These are phyloP conservation scores for Echeneis naucrates DNA, from an alignment of 2,797 vertebrate species.

Conservation along the genomic window DNA sequence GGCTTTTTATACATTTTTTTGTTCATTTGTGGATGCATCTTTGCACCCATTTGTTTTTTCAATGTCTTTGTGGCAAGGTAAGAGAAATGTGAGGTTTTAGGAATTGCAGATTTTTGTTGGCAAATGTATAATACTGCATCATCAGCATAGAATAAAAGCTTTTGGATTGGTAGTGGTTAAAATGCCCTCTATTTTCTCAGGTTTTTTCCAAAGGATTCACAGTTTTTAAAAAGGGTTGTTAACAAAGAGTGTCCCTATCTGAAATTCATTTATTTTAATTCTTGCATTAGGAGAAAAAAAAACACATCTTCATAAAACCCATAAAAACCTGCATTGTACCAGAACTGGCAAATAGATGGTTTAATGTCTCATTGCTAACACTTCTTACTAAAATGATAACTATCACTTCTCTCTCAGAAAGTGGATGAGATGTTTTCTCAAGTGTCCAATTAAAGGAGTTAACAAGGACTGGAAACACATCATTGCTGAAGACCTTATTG, in stretches of 20 bases:
- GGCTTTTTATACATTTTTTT: not conserved
- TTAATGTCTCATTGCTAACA: not conserved
- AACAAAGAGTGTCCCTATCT: not conserved
- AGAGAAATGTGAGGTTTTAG: not conserved
- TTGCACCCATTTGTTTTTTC: not conserved
- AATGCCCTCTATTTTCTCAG: not conserved
- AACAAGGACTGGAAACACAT: slow-evolving; percentile 8
- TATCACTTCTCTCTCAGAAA: slow-evolving; percentile 24
- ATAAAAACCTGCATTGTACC: not conserved
- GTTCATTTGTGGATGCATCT: too few relatives aligned
- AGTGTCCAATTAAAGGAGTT: slow-evolving; percentile 51
- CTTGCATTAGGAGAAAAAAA: not conserved
- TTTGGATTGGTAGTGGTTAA: not conserved
- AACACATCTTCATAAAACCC: not conserved
- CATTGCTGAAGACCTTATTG: slow-evolving; percentile 36
- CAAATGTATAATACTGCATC: not conserved
- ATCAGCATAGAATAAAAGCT: not conserved
- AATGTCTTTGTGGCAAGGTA: not conserved
- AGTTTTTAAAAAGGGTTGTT: not conserved
- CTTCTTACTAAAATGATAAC: slow-evolving; percentile 19
- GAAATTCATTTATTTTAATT: slow-evolving; percentile 1
- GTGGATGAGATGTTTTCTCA: slow-evolving; percentile 31
- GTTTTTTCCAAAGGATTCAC: not conserved
- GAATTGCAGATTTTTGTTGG: not conserved
- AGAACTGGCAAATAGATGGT: not conserved